phyloP scores from a whole-genome alignment of 2,113 vertebrate genomes.

The Choloepus hoffmanni region DNA sequence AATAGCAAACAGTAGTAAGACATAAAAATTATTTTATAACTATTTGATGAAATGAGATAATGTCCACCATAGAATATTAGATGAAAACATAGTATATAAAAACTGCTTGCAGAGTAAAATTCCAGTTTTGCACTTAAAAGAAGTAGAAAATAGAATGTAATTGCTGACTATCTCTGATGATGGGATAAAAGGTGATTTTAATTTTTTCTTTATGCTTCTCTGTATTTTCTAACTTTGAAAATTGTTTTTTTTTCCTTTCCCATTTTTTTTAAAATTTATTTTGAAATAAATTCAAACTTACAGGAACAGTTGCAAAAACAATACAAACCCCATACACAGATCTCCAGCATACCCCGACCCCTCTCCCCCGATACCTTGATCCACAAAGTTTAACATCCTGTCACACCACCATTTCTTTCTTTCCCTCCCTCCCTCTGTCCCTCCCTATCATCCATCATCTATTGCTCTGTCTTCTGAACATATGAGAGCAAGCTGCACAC shows the following conservation, averaged over 20 bases:
- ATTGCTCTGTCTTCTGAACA: no score
- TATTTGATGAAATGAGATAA: background rate
- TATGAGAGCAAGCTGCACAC: no score
- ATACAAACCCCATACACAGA: no score
- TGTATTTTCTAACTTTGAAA: slow-evolving; percentile 40
- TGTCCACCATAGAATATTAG: background rate
- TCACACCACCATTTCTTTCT: no score
- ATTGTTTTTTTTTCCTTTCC: background rate
- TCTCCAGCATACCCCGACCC: no score
- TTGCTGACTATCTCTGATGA: background rate
- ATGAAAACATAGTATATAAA: background rate
- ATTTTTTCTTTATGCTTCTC: background rate
- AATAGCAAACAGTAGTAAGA: background rate
- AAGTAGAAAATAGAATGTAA: slow-evolving; percentile 30
- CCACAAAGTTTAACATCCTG: no score
- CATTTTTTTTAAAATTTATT: no score
- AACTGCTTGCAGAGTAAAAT: background rate
- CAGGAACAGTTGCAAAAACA: no score
- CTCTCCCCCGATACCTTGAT: no score
- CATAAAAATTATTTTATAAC: slow-evolving; percentile 4
- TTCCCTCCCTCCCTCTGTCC: no score
- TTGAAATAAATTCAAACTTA: no score
- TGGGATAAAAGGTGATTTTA: background rate
- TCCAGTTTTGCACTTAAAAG: slow-evolving; percentile 2
- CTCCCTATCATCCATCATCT: no score